Evolutionary conservation across 1,140 invertebrate species (phyloP).

Genomic region (Camponotus vicinus): DNA sequence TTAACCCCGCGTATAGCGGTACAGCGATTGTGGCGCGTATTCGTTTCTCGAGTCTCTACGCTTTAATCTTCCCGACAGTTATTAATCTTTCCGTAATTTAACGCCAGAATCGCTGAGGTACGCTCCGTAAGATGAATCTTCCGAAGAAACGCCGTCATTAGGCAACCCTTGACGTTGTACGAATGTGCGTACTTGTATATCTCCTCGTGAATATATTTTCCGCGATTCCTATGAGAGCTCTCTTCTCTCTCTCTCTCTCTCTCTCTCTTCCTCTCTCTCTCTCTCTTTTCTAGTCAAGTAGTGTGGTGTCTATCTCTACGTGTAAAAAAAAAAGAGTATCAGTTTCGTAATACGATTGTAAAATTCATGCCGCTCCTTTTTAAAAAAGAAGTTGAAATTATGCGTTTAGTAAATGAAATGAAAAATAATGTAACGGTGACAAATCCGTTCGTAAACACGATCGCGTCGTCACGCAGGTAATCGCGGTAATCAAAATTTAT

Average conservation of each 20-base stretch:
- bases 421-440: neutral
- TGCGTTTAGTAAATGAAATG: neutral
- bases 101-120: constrained; percentile 57
- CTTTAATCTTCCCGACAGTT: constrained; percentile 62
- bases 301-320: neutral
- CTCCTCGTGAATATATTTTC: constrained; percentile 55
- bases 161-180: constrained; percentile 38
- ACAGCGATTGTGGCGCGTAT: constrained; percentile 55
- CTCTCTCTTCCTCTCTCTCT: constrained; percentile 5
- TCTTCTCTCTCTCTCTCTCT: neutral
- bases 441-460: neutral
- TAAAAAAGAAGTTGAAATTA: constrained; percentile 3
- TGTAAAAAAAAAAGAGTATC: constrained; percentile 11
- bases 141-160: constrained; percentile 61
- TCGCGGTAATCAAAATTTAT: neutral
- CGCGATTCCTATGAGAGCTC: neutral
- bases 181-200: constrained; percentile 43
- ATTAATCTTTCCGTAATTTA: constrained; percentile 63
- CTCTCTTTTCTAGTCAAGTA: constrained; percentile 11
- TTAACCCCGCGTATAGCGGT: constrained; percentile 52
- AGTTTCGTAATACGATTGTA: constrained; percentile 2
- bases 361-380: neutral
- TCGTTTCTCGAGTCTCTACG: constrained; percentile 61
- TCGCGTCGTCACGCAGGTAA: neutral
- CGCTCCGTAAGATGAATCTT: constrained; percentile 52